Evolutionary conservation across 2,797 vertebrate genomes (phyloP).

Genomic region (Cirrhinus molitorella): DNA sequence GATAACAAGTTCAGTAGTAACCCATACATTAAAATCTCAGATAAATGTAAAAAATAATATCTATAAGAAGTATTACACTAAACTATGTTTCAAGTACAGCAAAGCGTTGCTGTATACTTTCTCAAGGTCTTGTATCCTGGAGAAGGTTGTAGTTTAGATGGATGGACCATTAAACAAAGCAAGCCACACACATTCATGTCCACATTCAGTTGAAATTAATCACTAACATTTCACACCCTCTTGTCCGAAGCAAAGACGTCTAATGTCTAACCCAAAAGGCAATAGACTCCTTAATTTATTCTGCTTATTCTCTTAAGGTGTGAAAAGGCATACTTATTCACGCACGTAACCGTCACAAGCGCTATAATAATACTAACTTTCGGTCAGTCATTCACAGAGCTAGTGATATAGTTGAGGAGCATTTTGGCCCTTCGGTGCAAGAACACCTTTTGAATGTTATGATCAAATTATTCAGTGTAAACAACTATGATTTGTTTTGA

Average conservation of each 20-base stretch:
- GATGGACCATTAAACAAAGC: constrained; percentile 56
- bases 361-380: constrained; percentile 50
- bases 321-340: constrained; percentile 65
- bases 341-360: constrained; percentile 53
- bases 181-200: constrained; percentile 35
- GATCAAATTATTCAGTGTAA: constrained; percentile 26
- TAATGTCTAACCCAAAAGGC: constrained; percentile 64
- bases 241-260: constrained; percentile 55
- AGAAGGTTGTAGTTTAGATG: constrained; percentile 46
- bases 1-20: neutral
- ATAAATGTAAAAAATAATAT: neutral
- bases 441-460: constrained; percentile 18
- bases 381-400: constrained; percentile 60
- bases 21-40: neutral
- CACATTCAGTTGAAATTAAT: constrained; percentile 58
- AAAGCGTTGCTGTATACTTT: neutral
- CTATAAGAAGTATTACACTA: neutral
- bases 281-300: constrained; percentile 61
- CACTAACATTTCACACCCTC: constrained; percentile 60
- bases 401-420: constrained; percentile 18
- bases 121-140: neutral
- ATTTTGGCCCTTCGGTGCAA: neutral
- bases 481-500: constrained; percentile 24
- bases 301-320: constrained; percentile 61
- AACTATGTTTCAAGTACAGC: neutral